Percentiles rank a stretch among this genome's conserved stretches.
Evolutionary conservation across 2,888 invertebrate genomes (phyloP).

Genomic region (Macrosoma leucophasiata): DNA sequence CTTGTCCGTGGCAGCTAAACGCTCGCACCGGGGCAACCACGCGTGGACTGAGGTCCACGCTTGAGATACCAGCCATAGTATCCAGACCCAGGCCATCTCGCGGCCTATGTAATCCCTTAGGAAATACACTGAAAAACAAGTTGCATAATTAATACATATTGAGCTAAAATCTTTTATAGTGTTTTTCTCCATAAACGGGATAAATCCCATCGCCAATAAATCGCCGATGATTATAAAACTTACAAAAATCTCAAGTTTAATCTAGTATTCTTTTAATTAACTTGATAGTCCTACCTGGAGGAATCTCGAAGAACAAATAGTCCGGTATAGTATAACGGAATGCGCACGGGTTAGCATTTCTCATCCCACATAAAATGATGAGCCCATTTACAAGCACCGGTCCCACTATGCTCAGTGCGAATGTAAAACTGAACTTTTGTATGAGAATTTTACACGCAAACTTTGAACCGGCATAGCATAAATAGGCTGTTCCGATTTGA

Average conservation of each 20-base stretch:
- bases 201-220: background rate
- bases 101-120: conserved; percentile 72
- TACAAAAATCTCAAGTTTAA: background rate
- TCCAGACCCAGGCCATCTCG: conserved; percentile 86
- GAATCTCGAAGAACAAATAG: conserved; percentile 90
- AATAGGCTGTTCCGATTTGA: conserved; percentile 79
- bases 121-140: conserved; percentile 57
- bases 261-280: conserved; percentile 2
- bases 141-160: too few species aligned
- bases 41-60: conserved; percentile 90
- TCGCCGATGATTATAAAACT: background rate
- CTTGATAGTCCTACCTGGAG: conserved; percentile 77
- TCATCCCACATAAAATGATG: conserved; percentile 79
- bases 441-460: conserved; percentile 93
- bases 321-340: conserved; percentile 82
- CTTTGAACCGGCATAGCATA: conserved; percentile 82
- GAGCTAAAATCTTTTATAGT: background rate
- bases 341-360: conserved; percentile 79
- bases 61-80: conserved; percentile 88
- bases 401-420: conserved; percentile 86
- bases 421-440: conserved; percentile 90
- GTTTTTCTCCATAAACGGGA: background rate
- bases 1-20: conserved; percentile 88
- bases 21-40: conserved; percentile 89
- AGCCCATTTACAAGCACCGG: conserved; percentile 84